Evolutionary conservation across 2,888 invertebrate genomes (phyloP).

Genomic region (Eueremaeus valkanovi): DNA sequence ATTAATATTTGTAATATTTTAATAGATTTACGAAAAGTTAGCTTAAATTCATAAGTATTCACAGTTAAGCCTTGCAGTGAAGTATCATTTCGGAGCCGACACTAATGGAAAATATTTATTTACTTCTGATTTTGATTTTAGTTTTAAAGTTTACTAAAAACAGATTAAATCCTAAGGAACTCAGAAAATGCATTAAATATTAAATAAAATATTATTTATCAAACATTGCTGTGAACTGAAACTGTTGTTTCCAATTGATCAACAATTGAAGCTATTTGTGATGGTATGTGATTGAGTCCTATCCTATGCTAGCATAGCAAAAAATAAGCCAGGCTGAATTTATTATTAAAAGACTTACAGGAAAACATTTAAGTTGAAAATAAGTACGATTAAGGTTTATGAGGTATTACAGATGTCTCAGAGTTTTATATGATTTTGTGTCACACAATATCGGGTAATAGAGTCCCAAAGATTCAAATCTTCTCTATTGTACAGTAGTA

Average conservation of each 20-base stretch:
- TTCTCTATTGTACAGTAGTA: too few relatives aligned
- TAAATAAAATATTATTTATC: neutral
- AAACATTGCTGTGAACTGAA: neutral
- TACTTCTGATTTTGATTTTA: too few relatives aligned
- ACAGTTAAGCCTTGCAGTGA: too few relatives aligned
- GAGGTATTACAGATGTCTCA: slow-evolving; percentile 31
- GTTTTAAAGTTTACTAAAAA: too few relatives aligned
- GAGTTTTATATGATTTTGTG: slow-evolving; percentile 9
- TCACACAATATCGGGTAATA: slow-evolving; percentile 17
- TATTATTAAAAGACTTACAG: slow-evolving; percentile 12
- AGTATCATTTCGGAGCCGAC: too few relatives aligned
- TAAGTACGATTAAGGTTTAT: slow-evolving; percentile 32
- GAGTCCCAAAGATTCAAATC: neutral
- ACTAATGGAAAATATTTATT: too few relatives aligned
- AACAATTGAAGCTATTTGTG: neutral
- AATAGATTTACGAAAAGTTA: too few relatives aligned
- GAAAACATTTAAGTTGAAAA: slow-evolving; percentile 23
- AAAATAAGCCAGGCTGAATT: slow-evolving; percentile 4
- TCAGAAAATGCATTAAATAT: neutral
- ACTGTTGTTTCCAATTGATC: neutral
- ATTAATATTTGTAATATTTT: too few relatives aligned
- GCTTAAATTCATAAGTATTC: too few relatives aligned
- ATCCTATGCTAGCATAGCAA: too few relatives aligned
- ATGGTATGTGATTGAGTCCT: neutral
- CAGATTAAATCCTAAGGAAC: too few relatives aligned